These are phyloP conservation scores for Oreohelix idahoensis DNA, from an alignment of 1,140 invertebrate species.

Conservation along the genomic window DNA sequence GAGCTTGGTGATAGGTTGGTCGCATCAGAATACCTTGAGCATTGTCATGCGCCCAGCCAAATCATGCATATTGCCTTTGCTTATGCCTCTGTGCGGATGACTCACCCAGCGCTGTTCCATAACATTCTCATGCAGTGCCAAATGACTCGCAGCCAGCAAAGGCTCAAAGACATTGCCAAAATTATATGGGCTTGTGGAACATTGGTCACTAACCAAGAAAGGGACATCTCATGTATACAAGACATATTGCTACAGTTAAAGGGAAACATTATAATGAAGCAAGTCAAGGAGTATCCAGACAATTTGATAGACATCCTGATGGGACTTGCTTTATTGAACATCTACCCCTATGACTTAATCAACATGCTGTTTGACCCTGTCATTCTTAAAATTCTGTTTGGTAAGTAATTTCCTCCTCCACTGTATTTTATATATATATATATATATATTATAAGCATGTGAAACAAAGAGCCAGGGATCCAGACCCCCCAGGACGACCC, in stretches of 20 bases:
- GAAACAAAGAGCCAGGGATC: too few species aligned
- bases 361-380: constrained; percentile 6
- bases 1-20: constrained; percentile 8
- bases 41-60: background rate
- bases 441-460: too few species aligned
- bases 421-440: too few species aligned
- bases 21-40: background rate
- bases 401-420: too few species aligned
- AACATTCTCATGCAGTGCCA: background rate
- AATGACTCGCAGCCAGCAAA: too few species aligned
- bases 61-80: constrained; percentile 37
- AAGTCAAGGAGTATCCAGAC: constrained; percentile 21
- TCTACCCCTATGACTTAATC: constrained; percentile 3
- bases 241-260: background rate
- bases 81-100: constrained; percentile 29
- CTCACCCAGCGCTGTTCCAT: constrained; percentile 19
- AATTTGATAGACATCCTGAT: constrained; percentile 24
- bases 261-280: background rate
- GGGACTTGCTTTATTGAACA: constrained; percentile 18
- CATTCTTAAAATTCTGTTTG: constrained; percentile 4
- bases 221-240: background rate
- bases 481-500: too few species aligned
- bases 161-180: constrained; percentile 33
- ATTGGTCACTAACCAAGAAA: constrained; percentile 19
- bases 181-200: constrained; percentile 39